Percentiles rank a stretch among this genome's conserved stretches.
Conservation (phyloP, 2,113 vertebrate genomes). For the Psettodes erumei region DNA sequence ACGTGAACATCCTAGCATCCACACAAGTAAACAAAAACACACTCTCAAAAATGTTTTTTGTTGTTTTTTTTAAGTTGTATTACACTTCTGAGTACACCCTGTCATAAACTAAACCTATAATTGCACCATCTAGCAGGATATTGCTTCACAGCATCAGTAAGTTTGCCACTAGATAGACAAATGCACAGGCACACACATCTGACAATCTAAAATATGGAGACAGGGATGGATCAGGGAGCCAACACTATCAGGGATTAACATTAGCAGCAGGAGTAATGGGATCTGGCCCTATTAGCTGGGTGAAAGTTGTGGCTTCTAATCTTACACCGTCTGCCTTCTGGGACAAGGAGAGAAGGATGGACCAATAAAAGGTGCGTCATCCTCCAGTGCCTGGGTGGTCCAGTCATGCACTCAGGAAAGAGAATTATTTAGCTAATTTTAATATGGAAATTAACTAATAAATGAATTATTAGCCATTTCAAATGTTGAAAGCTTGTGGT, state of each 20-base stretch:
- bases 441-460: not conserved
- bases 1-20: conserved; percentile 33
- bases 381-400: conserved; percentile 50
- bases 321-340: conserved; percentile 57
- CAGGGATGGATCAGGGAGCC: not conserved
- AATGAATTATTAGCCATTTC: conserved; percentile 13
- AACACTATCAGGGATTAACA: conserved; percentile 55
- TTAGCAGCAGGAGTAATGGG: conserved; percentile 62
- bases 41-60: not conserved
- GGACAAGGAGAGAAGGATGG: conserved; percentile 53
- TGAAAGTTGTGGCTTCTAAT: conserved; percentile 68
- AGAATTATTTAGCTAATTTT: conserved; percentile 23
- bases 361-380: conserved; percentile 61
- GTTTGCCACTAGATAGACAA: not conserved
- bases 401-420: conserved; percentile 8
- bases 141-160: not conserved
- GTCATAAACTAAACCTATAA: not conserved
- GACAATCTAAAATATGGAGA: conserved; percentile 5
- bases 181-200: not conserved
- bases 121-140: not conserved
- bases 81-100: not conserved
- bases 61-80: no score
- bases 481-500: conserved; percentile 18
- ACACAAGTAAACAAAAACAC: not conserved
- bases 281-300: conserved; percentile 58